Conservation (phyloP, 1,140 invertebrate genomes). For the Papilio dardanus region DNA sequence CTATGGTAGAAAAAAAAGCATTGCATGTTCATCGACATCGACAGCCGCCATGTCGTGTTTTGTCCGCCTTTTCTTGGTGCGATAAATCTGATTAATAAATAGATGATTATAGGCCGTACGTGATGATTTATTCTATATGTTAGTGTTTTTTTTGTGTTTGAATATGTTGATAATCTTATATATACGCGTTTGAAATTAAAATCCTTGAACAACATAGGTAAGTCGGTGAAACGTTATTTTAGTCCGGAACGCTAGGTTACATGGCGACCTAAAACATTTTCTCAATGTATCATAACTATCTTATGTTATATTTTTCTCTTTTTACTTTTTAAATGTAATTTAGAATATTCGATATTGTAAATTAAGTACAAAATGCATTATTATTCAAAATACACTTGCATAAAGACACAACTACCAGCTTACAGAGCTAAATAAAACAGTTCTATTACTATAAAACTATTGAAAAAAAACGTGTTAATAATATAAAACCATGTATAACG, state of each 20-base stretch:
- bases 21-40: background rate
- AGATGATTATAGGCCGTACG: constrained; percentile 28
- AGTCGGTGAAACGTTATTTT: constrained; percentile 29
- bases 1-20: constrained; percentile 6
- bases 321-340: background rate
- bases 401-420: background rate
- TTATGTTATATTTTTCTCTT: background rate
- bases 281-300: background rate
- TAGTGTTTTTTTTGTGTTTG: constrained; percentile 34
- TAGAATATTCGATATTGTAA: too few species aligned
- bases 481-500: background rate
- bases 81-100: background rate
- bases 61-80: constrained; percentile 33
- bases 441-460: too few species aligned
- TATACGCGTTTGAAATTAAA: constrained; percentile 28
- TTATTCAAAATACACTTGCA: background rate
- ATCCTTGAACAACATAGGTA: constrained; percentile 20
- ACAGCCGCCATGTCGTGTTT: constrained; percentile 34
- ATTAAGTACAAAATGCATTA: background rate
- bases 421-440: too few species aligned
- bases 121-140: constrained; percentile 23
- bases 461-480: too few species aligned
- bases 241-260: constrained; percentile 23
- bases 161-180: constrained; percentile 26
- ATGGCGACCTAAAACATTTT: constrained; percentile 15